These are phyloP conservation scores for Onychostoma macrolepis DNA, from an alignment of 2,113 vertebrate genomes.

Conservation along the genomic window DNA sequence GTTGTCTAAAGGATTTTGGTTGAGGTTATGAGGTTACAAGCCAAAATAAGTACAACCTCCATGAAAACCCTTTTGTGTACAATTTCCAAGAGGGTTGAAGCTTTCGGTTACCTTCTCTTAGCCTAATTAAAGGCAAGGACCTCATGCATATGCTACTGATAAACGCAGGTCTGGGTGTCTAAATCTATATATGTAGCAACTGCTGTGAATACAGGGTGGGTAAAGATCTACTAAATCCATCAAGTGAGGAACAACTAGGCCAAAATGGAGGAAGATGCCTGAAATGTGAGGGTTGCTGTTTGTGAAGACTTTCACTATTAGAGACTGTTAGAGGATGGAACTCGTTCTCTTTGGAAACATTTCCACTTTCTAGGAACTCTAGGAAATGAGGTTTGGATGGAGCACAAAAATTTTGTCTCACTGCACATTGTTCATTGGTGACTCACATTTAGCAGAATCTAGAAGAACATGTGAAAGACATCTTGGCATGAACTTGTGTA, in stretches of 20 bases:
- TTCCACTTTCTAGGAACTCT: not conserved
- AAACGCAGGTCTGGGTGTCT: not conserved
- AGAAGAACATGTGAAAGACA: not conserved
- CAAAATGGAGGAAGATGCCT: slow-evolving; percentile 35
- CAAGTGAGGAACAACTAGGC: slow-evolving; percentile 63
- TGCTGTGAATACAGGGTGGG: slow-evolving; percentile 82
- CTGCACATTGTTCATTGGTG: not conserved
- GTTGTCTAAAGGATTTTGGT: not conserved
- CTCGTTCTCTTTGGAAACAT: not conserved
- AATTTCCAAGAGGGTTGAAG: not conserved
- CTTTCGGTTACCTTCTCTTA: not conserved
- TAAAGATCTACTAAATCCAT: slow-evolving; percentile 72
- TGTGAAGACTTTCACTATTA: not conserved
- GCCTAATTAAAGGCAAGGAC: not conserved
- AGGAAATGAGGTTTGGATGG: not conserved
- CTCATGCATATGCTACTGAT: slow-evolving; percentile 5
- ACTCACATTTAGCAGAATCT: not conserved
- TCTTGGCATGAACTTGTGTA: slow-evolving; percentile 24
- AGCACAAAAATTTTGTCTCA: slow-evolving; percentile 13
- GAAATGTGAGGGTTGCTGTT: not conserved
- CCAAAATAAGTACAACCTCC: not conserved
- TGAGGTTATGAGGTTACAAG: not conserved
- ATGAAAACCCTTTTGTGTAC: not conserved
- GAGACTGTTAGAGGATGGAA: not conserved
- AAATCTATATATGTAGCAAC: slow-evolving; percentile 82